Evolutionary conservation across 2,113 vertebrate genomes (phyloP).

Genomic region (Pseudorectes ferrugineus): DNA sequence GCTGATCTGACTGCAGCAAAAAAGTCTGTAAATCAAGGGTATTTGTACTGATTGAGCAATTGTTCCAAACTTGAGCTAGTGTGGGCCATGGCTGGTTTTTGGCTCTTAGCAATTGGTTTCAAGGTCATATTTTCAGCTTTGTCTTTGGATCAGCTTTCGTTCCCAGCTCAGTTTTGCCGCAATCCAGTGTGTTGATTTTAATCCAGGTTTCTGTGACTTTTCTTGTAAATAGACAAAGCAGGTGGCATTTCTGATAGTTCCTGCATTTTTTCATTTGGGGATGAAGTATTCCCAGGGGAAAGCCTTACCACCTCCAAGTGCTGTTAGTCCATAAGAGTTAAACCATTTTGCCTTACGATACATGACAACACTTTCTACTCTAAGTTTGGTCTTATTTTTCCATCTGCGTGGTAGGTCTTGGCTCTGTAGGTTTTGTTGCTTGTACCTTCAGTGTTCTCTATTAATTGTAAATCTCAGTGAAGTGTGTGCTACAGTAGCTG

Average conservation of each 20-base stretch:
- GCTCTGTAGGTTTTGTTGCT: not conserved
- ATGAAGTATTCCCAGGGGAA: not conserved
- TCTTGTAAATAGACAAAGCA: not conserved
- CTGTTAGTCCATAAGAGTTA: not conserved
- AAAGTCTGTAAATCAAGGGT: not conserved
- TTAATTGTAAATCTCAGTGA: not conserved
- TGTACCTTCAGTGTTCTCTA: not conserved
- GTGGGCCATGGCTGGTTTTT: not conserved
- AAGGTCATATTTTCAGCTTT: not conserved
- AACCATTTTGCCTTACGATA: not conserved
- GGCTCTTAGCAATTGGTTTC: not conserved
- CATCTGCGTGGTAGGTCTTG: not conserved
- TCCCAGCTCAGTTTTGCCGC: not conserved
- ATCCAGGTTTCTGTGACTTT: not conserved
- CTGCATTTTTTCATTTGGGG: not conserved
- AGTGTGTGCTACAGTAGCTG: not conserved
- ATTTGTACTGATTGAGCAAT: not conserved
- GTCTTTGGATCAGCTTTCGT: not conserved
- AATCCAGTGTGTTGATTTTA: not conserved
- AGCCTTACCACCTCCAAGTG: not conserved
- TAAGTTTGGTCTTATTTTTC: not conserved
- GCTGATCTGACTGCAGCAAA: not conserved
- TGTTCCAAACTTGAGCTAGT: not conserved
- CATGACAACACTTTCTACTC: not conserved
- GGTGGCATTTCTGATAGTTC: not conserved